These are phyloP conservation scores for Drosophila atroscutellata DNA, from an alignment of 2,888 invertebrate genomes.

Conservation along the genomic window DNA sequence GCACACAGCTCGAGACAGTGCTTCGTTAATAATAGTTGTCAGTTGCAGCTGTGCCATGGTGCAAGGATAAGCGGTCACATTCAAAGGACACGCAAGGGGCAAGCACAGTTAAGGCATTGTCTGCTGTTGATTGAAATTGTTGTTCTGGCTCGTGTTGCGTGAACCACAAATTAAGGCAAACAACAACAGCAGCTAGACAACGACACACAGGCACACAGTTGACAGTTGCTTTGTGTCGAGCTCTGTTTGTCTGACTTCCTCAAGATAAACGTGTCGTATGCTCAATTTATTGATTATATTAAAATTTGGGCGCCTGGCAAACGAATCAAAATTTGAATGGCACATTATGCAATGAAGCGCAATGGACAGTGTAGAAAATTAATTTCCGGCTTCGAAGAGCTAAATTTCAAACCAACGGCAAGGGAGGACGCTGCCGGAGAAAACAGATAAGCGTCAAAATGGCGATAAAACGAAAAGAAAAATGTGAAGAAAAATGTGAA, in stretches of 20 bases:
- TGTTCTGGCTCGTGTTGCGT: slow-evolving; percentile 43
- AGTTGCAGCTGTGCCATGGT: slow-evolving; percentile 52
- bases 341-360: slow-evolving; percentile 66
- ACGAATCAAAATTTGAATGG: slow-evolving; percentile 37
- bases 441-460: slow-evolving; percentile 40
- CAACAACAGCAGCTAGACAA: slow-evolving; percentile 1
- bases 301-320: slow-evolving; percentile 50
- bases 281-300: slow-evolving; percentile 76
- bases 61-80: slow-evolving; percentile 24
- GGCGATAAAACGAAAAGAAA: slow-evolving; percentile 17
- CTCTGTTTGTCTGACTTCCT: slow-evolving; percentile 5
- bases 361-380: slow-evolving; percentile 31
- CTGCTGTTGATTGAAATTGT: slow-evolving; percentile 29
- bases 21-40: slow-evolving; percentile 69
- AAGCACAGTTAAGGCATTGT: slow-evolving; percentile 35
- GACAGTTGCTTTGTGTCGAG: slow-evolving; percentile 4
- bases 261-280: slow-evolving; percentile 49
- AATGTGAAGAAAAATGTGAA: slow-evolving; percentile 30
- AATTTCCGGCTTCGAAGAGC: slow-evolving; percentile 19
- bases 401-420: slow-evolving; percentile 8
- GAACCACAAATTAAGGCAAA: slow-evolving; percentile 72
- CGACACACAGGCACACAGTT: slow-evolving; percentile 11
- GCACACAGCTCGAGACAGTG: neutral
- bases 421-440: slow-evolving; percentile 6
- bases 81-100: slow-evolving; percentile 23